phyloP scores from a whole-genome alignment of 2,888 invertebrate species.

The Acholoe squamosa region DNA sequence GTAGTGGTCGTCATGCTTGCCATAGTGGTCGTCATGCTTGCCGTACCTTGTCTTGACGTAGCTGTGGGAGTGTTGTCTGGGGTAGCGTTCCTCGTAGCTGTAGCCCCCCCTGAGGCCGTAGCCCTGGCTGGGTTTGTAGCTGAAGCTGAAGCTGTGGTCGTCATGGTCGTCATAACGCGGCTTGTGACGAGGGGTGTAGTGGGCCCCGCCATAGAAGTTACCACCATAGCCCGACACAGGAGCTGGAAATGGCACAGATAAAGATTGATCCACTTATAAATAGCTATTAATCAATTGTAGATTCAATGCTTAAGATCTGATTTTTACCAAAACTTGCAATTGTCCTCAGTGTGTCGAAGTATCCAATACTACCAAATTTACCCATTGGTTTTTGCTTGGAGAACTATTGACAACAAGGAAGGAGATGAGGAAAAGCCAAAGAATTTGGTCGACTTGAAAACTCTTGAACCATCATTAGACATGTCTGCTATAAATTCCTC shows the following conservation, averaged over 20 bases:
- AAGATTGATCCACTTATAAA: neutral
- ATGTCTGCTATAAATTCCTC: too few relatives aligned
- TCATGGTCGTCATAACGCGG: neutral
- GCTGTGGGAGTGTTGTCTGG: neutral
- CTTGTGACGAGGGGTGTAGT: constrained; percentile 31
- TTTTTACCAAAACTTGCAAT: too few relatives aligned
- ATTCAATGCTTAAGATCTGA: too few relatives aligned
- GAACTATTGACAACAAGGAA: too few relatives aligned
- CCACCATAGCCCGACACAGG: neutral
- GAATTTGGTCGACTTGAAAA: too few relatives aligned
- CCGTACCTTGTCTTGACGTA: neutral
- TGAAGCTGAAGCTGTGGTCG: neutral
- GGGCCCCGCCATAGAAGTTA: constrained; percentile 32
- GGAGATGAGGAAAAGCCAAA: too few relatives aligned
- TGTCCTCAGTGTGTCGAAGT: too few relatives aligned
- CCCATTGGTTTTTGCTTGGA: neutral
- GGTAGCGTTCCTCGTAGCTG: constrained; percentile 5
- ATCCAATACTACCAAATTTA: neutral
- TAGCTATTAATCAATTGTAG: too few relatives aligned
- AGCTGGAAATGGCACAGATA: neutral
- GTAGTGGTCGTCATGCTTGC: neutral
- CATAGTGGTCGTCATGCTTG: neutral
- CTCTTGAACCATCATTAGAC: too few relatives aligned
- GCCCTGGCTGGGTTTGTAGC: neutral
- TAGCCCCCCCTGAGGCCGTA: constrained; percentile 28